Evolutionary conservation across 2,797 vertebrate species (phyloP).

Genomic region (Antrozous pallidus): DNA sequence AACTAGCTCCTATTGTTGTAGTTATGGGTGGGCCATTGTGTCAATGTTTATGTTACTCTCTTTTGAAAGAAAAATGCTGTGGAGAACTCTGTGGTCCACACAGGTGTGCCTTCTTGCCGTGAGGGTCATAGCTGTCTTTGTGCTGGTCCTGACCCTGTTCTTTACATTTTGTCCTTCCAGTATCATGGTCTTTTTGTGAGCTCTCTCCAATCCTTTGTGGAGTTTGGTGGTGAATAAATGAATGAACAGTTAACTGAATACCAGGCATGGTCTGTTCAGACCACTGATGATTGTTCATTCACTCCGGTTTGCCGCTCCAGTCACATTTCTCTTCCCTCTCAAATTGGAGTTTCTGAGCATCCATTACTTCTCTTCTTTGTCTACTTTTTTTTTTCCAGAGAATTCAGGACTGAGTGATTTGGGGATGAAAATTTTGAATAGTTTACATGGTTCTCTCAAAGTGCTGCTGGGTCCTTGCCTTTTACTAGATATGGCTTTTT

Average conservation of each 20-base stretch:
- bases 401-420: not conserved
- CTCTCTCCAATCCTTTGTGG: not conserved
- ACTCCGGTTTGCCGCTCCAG: not conserved
- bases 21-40: not conserved
- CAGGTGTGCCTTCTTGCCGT: fast-evolving
- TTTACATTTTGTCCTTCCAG: not conserved
- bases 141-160: not conserved
- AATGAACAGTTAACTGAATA: not conserved
- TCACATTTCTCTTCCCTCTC: not conserved
- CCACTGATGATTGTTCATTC: not conserved
- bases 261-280: not conserved
- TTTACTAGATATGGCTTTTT: constrained; percentile 19
- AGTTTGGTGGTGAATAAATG: not conserved
- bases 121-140: not conserved
- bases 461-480: not conserved
- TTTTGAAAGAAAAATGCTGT: not conserved
- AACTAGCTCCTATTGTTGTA: not conserved
- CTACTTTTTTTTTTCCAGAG: not conserved
- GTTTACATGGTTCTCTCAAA: not conserved
- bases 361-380: not conserved
- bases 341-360: not conserved
- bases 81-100: not conserved
- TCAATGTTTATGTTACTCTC: not conserved
- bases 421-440: not conserved
- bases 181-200: not conserved